Conservation (phyloP, 2,797 vertebrate species). For the Lagorchestes hirsutus region DNA sequence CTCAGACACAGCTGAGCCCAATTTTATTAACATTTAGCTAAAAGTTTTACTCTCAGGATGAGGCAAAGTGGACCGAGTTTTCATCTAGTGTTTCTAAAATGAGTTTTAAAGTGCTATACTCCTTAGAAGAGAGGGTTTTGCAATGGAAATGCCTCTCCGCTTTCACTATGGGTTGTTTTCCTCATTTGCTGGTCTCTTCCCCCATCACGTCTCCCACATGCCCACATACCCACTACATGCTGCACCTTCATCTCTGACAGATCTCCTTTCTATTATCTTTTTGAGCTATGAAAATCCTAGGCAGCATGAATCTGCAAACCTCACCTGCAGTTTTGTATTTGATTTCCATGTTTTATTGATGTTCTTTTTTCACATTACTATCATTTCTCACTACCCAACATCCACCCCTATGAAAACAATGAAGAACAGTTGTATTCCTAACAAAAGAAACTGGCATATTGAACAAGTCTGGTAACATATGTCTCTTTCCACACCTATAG, state of each 20-base stretch:
- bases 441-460: too few relatives aligned
- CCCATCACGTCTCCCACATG: neutral
- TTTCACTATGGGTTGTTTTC: neutral
- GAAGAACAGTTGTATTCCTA: too few relatives aligned
- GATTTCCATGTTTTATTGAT: neutral
- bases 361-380: too few relatives aligned
- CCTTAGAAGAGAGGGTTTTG: neutral
- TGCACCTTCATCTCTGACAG: neutral
- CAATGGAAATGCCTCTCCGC: neutral
- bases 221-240: neutral
- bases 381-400: too few relatives aligned
- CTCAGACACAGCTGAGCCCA: neutral
- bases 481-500: too few relatives aligned
- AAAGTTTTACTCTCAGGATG: neutral
- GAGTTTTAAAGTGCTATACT: neutral
- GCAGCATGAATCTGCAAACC: neutral
- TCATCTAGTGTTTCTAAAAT: neutral
- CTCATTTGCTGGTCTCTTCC: conserved; percentile 82
- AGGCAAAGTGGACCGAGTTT: neutral
- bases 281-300: neutral
- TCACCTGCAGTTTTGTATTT: neutral
- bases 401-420: too few relatives aligned
- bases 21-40: neutral
- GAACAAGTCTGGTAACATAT: too few relatives aligned
- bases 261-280: neutral